These are phyloP conservation scores for Zelostemma sp. DNA, from an alignment of 1,140 invertebrate genomes.

Conservation along the genomic window DNA sequence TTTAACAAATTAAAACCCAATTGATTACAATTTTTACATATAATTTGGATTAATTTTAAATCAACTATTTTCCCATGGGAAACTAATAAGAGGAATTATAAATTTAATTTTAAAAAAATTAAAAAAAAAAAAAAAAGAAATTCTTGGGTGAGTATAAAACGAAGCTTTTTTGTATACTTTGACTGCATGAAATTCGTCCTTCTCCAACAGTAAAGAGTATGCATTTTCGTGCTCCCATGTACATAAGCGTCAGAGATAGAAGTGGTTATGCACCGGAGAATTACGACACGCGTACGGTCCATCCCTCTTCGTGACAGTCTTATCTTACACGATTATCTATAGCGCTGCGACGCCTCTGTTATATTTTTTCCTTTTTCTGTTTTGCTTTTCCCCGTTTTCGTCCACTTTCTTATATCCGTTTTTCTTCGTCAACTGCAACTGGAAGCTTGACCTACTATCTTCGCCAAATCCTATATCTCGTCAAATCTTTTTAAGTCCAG, in stretches of 20 bases:
- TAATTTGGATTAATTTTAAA: too few species aligned
- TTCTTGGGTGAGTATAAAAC: too few species aligned
- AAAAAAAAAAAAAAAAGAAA: too few species aligned
- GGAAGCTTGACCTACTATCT: slow-evolving; percentile 48
- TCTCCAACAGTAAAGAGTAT: too few species aligned
- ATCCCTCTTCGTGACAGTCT: slow-evolving; percentile 63
- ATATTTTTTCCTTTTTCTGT: slow-evolving; percentile 37
- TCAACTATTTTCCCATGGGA: too few species aligned
- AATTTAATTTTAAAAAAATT: too few species aligned
- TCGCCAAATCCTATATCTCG: slow-evolving; percentile 45
- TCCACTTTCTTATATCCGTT: slow-evolving; percentile 27
- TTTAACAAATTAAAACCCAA: too few species aligned
- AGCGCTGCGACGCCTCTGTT: slow-evolving; percentile 43
- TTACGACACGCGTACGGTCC: slow-evolving; percentile 58
- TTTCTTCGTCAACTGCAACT: slow-evolving; percentile 26
- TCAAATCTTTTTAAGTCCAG: slow-evolving; percentile 34
- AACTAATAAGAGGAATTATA: too few species aligned
- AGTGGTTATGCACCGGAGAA: slow-evolving; percentile 41
- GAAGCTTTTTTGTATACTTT: too few species aligned
- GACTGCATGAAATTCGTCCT: too few species aligned
- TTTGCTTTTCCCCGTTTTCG: slow-evolving; percentile 42
- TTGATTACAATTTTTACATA: too few species aligned
- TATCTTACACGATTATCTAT: slow-evolving; percentile 59
- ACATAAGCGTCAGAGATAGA: slow-evolving; percentile 21
- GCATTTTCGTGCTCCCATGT: too few species aligned